Base-by-base conservation (phyloP, 2,888 invertebrate genomes). In the Drosophila parthenogenetica region DNA sequence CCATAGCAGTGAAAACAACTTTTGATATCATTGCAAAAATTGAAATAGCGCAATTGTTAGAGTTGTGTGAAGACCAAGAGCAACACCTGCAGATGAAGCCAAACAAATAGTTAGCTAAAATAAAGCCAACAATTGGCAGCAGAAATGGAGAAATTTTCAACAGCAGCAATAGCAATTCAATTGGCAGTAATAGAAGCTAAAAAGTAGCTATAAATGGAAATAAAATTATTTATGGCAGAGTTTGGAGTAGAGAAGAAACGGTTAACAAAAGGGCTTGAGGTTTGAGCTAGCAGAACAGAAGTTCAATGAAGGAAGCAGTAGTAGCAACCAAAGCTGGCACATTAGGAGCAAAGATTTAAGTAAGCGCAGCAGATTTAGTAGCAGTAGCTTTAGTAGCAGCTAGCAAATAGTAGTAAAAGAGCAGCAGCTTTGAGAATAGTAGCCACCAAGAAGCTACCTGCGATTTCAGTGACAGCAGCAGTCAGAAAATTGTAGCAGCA, bases 11-110 rank as follows among this genome's bases (percentile, higher is more conserved):
- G 22, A 14, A 29, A 13, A 19, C 14, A 25, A 42, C 3, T 35
- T 11, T 11, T 3, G 3, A 35, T 35, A 35, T 35, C 35, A 35
- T 13, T 1, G 2, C 13, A 13, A 5, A 25, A 5, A 25, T 25
- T 25, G 40, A 5, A 5, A 51, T 17, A 16, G n/a, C n/a, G 22
- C 4, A 14, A 16, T 40, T n/a, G n/a, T 7, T 10, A 10, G 4
- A 17, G 32, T n/a, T 37, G 17, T 25, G 35, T 35, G 13, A 43
- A 19, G 13, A 22, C 7, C 7, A 45, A 13, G 19, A 22, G 7
- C 43, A 45, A 45, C 43, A 45, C 3, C n/a, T 13, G 43, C 22
- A n/a, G 4, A 13, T 35, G 45, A 22, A 55, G 29, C 39, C 35
- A 46, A 13, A 45, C 32, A 40, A 7, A 16, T 29, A 1, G 8